Percentiles rank a stretch among this genome's conserved stretches.
Evolutionary conservation across 2,888 invertebrate genomes (phyloP).

Genomic region (Dryobotodes eremita): DNA sequence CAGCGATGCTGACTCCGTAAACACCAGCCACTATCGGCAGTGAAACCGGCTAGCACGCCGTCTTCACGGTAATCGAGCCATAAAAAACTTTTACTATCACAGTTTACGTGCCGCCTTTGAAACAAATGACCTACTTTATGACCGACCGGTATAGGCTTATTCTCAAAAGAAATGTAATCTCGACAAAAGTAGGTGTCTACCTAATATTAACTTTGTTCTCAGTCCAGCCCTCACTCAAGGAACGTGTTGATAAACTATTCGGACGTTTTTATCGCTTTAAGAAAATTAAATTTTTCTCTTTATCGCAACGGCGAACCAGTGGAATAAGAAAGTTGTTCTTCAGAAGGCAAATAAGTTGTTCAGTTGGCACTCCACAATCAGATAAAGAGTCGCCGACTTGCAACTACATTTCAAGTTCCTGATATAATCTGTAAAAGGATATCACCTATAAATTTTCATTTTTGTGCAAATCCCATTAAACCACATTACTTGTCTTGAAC

Average conservation of each 20-base stretch:
- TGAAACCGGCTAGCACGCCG: slow-evolving; percentile 53
- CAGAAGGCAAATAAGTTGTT: slow-evolving; percentile 75
- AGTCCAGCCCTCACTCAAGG: slow-evolving; percentile 52
- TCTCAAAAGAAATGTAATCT: slow-evolving; percentile 75
- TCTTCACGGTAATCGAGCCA: slow-evolving; percentile 75
- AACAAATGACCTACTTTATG: slow-evolving; percentile 81
- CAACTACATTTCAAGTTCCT: slow-evolving; percentile 65
- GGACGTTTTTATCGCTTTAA: slow-evolving; percentile 62
- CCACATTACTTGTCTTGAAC: slow-evolving; percentile 18
- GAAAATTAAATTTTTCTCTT: slow-evolving; percentile 71
- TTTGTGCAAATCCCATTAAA: slow-evolving; percentile 37
- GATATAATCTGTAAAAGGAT: slow-evolving; percentile 44
- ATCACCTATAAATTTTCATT: no score
- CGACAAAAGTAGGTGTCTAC: slow-evolving; percentile 56
- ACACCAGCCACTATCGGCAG: slow-evolving; percentile 60
- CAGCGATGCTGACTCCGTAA: slow-evolving; percentile 62
- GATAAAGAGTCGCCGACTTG: slow-evolving; percentile 76
- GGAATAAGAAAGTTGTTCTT: slow-evolving; percentile 69
- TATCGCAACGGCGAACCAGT: slow-evolving; percentile 53
- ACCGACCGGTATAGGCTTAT: slow-evolving; percentile 70
- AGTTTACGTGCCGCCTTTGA: slow-evolving; percentile 83
- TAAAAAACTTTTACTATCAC: slow-evolving; percentile 86
- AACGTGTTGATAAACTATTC: slow-evolving; percentile 64
- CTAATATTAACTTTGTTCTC: slow-evolving; percentile 53
- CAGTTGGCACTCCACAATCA: slow-evolving; percentile 73